Evolutionary conservation across 2,888 invertebrate genomes (phyloP).

Genomic region (Lepidocyrtoides sp.): DNA sequence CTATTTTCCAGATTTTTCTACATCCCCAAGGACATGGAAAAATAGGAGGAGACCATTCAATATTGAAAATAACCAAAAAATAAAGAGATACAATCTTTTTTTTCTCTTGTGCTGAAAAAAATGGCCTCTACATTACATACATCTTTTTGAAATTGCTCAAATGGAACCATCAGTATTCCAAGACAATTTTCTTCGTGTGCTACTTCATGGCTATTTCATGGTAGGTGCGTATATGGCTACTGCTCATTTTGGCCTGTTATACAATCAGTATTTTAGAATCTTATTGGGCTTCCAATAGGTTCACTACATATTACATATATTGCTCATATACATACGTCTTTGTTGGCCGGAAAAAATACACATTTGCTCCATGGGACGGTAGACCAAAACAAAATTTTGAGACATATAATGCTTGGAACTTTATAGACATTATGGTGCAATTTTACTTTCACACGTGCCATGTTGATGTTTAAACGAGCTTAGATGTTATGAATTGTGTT

Average conservation of each 20-base stretch:
- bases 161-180: slow-evolving; percentile 70
- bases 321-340: too few relatives aligned
- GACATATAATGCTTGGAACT: too few relatives aligned
- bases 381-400: too few relatives aligned
- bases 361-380: too few relatives aligned
- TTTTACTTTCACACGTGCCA: too few relatives aligned
- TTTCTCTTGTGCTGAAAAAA: slow-evolving; percentile 40
- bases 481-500: too few relatives aligned
- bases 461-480: too few relatives aligned
- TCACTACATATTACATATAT: too few relatives aligned
- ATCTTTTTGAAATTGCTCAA: slow-evolving; percentile 68
- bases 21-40: slow-evolving; percentile 68
- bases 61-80: slow-evolving; percentile 68
- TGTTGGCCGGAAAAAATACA: too few relatives aligned
- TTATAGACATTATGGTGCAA: too few relatives aligned
- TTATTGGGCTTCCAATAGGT: neutral
- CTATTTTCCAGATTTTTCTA: slow-evolving; percentile 58
- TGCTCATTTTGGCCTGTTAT: neutral
- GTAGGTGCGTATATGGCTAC: neutral
- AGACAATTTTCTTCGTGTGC: slow-evolving; percentile 65
- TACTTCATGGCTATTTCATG: too few relatives aligned
- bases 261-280: neutral
- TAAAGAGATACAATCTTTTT: slow-evolving; percentile 72
- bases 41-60: slow-evolving; percentile 68
- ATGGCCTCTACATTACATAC: slow-evolving; percentile 63